Evolutionary conservation across 2,113 vertebrate species (phyloP).

Genomic region (Aptenodytes forsteri): DNA sequence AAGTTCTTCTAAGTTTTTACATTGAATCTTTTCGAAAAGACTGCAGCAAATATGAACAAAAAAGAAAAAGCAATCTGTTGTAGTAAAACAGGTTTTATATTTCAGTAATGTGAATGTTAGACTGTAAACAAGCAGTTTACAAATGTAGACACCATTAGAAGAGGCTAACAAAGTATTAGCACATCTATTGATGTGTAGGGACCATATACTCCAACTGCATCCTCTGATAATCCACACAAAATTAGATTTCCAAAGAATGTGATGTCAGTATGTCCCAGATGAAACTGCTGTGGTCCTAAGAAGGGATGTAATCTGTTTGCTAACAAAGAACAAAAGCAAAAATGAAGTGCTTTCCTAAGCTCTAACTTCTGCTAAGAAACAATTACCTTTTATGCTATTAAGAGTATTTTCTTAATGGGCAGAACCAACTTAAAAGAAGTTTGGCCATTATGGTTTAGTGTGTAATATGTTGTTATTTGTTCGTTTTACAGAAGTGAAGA

Average conservation of each 20-base stretch:
- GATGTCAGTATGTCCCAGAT: neutral
- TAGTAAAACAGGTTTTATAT: neutral
- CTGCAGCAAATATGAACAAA: neutral
- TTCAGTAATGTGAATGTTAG: neutral
- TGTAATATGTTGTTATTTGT: neutral
- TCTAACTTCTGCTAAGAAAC: neutral
- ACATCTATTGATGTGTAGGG: neutral
- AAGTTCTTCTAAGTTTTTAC: neutral
- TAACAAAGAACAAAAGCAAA: neutral
- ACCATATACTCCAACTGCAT: neutral
- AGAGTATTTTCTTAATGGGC: neutral
- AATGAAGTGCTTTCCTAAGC: neutral
- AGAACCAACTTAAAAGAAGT: neutral
- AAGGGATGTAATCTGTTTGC: neutral
- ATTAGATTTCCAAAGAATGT: neutral
- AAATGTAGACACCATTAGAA: neutral
- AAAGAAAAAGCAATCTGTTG: neutral
- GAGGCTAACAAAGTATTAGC: neutral
- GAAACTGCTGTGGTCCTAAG: neutral
- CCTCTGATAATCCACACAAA: neutral
- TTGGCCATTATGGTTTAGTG: neutral
- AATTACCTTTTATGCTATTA: neutral
- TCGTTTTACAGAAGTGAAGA: constrained; percentile 82
- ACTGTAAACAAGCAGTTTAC: neutral
- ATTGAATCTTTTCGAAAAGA: neutral